A percentile compares a stretch with the other conserved stretches of the same genome.
Conservation (phyloP, 2,797 vertebrate species). For the Dicrostonyx torquatus region DNA sequence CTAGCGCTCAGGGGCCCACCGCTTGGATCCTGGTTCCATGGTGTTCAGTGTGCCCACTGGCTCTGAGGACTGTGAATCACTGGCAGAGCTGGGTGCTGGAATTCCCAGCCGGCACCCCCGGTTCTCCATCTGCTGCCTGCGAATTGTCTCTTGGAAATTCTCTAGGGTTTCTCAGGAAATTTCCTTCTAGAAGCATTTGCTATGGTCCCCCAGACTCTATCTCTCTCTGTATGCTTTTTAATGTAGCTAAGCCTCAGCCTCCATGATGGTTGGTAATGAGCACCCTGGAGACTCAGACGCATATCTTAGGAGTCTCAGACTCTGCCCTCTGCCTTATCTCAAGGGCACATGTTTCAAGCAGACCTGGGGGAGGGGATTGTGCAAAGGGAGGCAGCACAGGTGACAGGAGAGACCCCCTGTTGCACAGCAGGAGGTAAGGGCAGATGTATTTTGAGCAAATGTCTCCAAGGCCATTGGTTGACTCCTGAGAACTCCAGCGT, state of each 20-base stretch:
- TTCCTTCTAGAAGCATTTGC: slow-evolving; percentile 11
- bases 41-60: not conserved
- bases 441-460: not conserved
- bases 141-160: slow-evolving; percentile 45
- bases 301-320: not conserved
- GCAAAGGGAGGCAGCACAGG: not conserved
- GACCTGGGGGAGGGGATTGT: not conserved
- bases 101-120: not conserved
- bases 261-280: not conserved
- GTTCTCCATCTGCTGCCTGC: slow-evolving; percentile 59
- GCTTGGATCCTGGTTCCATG: not conserved
- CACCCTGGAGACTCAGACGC: not conserved
- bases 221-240: not conserved
- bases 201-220: not conserved
- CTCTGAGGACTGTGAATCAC: not conserved
- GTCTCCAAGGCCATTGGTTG: rapidly evolving
- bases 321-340: not conserved
- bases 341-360: not conserved
- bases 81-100: slow-evolving; percentile 9
- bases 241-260: not conserved
- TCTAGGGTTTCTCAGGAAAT: slow-evolving; percentile 15
- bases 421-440: not conserved
- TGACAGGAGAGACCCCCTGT: not conserved
- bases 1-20: not conserved
- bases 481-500: not conserved